A percentile compares a stretch with the other conserved stretches of the same genome.
Evolutionary conservation across 2,797 vertebrate genomes (phyloP).

Genomic region (Alfaro cultratus): DNA sequence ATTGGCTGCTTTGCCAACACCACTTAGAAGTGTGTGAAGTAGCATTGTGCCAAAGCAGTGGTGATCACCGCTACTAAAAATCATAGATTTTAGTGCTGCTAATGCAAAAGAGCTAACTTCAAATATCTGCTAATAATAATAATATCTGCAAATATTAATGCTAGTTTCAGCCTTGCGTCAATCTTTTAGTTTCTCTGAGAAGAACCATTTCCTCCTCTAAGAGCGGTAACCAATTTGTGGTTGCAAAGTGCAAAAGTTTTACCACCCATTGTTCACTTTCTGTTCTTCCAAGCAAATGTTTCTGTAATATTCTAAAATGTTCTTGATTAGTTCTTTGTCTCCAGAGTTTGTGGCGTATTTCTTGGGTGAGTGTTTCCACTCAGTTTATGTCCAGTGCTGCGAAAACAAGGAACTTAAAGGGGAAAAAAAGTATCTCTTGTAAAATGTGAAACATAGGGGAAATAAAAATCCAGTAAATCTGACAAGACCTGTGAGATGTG

Average conservation of each 20-base stretch:
- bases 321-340: neutral
- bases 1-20: neutral
- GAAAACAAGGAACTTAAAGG: neutral
- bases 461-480: too few relatives aligned
- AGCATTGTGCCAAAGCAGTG: neutral
- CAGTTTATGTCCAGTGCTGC: neutral
- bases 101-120: neutral
- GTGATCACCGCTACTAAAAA: too few relatives aligned
- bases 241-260: neutral
- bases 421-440: too few relatives aligned
- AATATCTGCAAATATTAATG: neutral
- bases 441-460: too few relatives aligned
- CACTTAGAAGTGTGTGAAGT: neutral
- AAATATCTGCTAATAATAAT: too few relatives aligned
- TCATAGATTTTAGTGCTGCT: neutral
- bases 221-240: neutral
- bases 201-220: neutral
- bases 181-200: neutral
- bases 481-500: neutral
- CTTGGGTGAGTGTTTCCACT: neutral
- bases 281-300: neutral
- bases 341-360: neutral
- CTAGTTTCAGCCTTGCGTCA: neutral
- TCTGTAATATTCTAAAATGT: neutral
- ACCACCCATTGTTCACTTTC: neutral